phyloP scores from a whole-genome alignment of 1,140 invertebrate species.

The Drosophila mayri region DNA sequence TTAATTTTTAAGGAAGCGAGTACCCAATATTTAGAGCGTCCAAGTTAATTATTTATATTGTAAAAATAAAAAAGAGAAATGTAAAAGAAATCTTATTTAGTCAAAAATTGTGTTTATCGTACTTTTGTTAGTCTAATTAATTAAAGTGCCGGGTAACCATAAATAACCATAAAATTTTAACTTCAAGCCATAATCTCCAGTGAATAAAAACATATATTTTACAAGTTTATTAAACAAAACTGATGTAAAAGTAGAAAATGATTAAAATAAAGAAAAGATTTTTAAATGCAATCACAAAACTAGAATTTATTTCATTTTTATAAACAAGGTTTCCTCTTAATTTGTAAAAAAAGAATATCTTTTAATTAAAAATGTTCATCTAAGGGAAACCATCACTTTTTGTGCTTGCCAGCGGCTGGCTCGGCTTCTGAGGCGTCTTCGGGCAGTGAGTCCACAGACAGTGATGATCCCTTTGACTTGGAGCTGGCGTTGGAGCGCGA shows the following conservation, averaged over 20 bases:
- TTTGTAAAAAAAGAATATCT: not conserved
- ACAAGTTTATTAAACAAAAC: too few species aligned
- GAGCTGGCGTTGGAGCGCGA: constrained; percentile 51
- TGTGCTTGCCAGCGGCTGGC: constrained; percentile 52
- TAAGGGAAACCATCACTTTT: constrained; percentile 37
- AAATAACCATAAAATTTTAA: too few species aligned
- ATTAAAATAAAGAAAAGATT: not conserved
- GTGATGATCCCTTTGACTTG: constrained; percentile 67
- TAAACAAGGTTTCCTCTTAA: not conserved
- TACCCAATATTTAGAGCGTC: too few species aligned
- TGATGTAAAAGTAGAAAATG: not conserved
- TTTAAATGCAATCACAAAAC: not conserved
- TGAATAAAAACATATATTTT: too few species aligned
- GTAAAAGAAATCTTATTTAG: too few species aligned
- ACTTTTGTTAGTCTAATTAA: too few species aligned
- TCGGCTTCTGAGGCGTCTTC: constrained; percentile 54
- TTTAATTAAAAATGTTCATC: not conserved
- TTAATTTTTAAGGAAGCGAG: too few species aligned
- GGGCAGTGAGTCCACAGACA: constrained; percentile 72
- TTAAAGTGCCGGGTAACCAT: too few species aligned
- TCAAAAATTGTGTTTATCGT: too few species aligned
- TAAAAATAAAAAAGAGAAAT: too few species aligned
- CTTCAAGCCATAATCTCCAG: too few species aligned
- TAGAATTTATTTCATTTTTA: not conserved
- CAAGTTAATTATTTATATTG: too few species aligned